phyloP scores from a whole-genome alignment of 2,797 vertebrate genomes.

The Pygocentrus nattereri region DNA sequence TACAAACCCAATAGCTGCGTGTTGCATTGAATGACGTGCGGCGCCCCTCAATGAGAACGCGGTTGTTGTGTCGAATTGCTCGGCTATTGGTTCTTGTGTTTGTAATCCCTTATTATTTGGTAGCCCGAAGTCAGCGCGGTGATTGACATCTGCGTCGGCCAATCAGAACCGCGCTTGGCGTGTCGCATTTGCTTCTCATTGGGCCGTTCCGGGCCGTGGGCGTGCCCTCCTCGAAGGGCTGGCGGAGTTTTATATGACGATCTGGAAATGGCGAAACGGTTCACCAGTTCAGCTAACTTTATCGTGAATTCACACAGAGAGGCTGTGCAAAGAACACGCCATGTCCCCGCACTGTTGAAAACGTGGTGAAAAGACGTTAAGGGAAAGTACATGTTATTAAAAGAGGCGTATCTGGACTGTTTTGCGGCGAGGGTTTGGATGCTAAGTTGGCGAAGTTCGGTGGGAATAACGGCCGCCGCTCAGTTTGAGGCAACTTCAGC shows the following conservation, averaged over 20 bases:
- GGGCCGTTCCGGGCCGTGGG: conserved; percentile 59
- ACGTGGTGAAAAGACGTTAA: conserved; percentile 36
- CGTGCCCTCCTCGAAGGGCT: conserved; percentile 51
- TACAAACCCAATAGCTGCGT: conserved; percentile 47
- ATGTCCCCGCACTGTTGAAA: conserved; percentile 4
- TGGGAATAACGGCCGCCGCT: conserved; percentile 43
- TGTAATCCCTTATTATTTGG: conserved; percentile 33
- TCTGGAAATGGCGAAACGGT: conserved; percentile 87
- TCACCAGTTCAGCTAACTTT: conserved; percentile 71
- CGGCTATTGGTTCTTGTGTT: conserved; percentile 58
- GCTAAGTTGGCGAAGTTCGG: conserved; percentile 46
- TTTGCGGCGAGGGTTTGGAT: conserved; percentile 27
- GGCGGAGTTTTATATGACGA: conserved; percentile 82
- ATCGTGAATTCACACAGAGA: conserved; percentile 46
- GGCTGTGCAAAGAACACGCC: conserved; percentile 29
- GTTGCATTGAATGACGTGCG: conserved; percentile 38
- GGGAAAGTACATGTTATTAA: conserved; percentile 24
- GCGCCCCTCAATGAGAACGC: conserved; percentile 51
- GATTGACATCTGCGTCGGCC: conserved; percentile 58
- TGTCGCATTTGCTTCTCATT: conserved; percentile 57
- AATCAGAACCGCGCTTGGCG: conserved; percentile 43
- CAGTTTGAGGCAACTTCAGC: conserved; percentile 55
- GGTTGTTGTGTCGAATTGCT: not conserved
- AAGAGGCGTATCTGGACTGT: not conserved
- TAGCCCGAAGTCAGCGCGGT: conserved; percentile 15